Conservation (phyloP, 2,888 invertebrate genomes). For the Opisthograptis luteolata region DNA sequence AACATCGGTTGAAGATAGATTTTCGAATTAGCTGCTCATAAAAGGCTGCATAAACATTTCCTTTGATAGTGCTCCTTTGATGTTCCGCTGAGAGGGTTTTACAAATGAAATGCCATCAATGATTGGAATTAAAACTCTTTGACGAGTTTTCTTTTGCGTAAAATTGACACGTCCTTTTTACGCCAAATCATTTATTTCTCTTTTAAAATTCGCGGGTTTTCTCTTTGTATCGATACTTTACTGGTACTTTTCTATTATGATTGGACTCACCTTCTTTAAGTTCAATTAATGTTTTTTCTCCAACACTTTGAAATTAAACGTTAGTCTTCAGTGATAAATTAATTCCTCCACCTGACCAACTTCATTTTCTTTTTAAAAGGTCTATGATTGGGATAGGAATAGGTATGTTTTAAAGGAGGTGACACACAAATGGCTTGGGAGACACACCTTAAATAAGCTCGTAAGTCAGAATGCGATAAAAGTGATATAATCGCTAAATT, state of each 20-base stretch:
- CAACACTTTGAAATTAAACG: too few relatives aligned
- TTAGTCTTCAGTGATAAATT: too few relatives aligned
- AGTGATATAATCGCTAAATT: too few relatives aligned
- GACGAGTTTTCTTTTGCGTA: slow-evolving; percentile 18
- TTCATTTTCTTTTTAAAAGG: too few relatives aligned
- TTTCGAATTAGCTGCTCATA: slow-evolving; percentile 22
- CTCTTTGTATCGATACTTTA: neutral
- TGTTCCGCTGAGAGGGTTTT: slow-evolving; percentile 22
- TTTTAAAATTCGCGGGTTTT: slow-evolving; percentile 4
- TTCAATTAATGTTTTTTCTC: neutral
- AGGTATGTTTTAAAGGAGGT: too few relatives aligned
- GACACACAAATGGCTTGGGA: neutral
- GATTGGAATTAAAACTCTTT: slow-evolving; percentile 28
- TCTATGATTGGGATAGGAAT: too few relatives aligned
- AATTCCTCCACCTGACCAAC: too few relatives aligned
- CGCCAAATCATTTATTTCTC: neutral
- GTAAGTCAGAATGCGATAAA: neutral
- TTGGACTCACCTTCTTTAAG: too few relatives aligned
- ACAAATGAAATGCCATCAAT: slow-evolving; percentile 28
- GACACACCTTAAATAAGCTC: slow-evolving; percentile 1
- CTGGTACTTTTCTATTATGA: too few relatives aligned
- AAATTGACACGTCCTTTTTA: slow-evolving; percentile 5
- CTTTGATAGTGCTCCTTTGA: slow-evolving; percentile 28
- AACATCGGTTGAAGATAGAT: slow-evolving; percentile 6
- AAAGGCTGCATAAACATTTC: slow-evolving; percentile 22